These are phyloP conservation scores for Blomia tropicalis DNA, from an alignment of 2,888 invertebrate species.

Conservation along the genomic window DNA sequence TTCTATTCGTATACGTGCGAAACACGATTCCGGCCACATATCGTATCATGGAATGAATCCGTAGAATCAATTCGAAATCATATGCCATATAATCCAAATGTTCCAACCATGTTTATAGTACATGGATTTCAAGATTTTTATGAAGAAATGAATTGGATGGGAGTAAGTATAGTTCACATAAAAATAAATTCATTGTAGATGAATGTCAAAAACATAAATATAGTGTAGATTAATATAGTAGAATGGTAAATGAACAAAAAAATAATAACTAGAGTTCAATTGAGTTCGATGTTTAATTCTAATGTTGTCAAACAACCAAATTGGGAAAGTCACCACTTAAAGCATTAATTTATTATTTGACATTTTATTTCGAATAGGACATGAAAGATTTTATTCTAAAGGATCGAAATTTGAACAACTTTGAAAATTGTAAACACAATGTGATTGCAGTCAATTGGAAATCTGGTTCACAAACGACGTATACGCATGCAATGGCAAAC, in stretches of 20 bases:
- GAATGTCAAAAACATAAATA: background rate
- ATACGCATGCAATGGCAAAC: slow-evolving; percentile 20
- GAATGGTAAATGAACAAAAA: too few relatives aligned
- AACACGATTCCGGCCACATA: slow-evolving; percentile 11
- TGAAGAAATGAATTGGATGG: slow-evolving; percentile 26
- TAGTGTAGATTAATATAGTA: too few relatives aligned
- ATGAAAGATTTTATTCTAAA: slow-evolving; percentile 1
- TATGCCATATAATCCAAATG: slow-evolving; percentile 11
- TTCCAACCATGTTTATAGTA: slow-evolving; percentile 21
- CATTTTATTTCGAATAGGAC: background rate
- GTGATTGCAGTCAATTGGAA: slow-evolving; percentile 3
- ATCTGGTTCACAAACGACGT: slow-evolving; percentile 15
- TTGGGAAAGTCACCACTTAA: background rate
- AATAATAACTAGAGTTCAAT: too few relatives aligned
- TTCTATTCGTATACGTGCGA: slow-evolving; percentile 19
- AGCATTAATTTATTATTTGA: background rate
- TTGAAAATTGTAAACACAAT: background rate
- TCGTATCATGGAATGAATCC: slow-evolving; percentile 5
- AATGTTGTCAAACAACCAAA: background rate
- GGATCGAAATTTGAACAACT: background rate
- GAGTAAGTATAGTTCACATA: slow-evolving; percentile 16
- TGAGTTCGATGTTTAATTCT: background rate
- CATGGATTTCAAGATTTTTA: slow-evolving; percentile 23
- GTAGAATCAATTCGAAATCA: slow-evolving; percentile 12
- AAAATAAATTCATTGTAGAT: background rate